Evolutionary conservation across 2,888 invertebrate species (phyloP), one percentile per base, ranked within the genome.

Genomic region (Idaea straminata): DNA sequence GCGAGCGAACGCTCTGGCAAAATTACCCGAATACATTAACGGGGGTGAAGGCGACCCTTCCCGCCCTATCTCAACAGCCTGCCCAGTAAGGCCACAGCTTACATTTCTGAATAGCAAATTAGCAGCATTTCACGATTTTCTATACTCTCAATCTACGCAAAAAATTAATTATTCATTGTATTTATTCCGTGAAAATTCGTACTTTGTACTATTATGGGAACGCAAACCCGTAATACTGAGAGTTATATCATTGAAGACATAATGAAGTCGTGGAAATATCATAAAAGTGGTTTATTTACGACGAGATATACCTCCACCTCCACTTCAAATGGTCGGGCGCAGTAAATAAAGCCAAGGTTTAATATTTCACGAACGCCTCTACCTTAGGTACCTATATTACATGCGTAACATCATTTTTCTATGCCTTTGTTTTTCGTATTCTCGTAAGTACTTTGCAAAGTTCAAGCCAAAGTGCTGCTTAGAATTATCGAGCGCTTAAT

Each of bases 1-100:
- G 81, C 81, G 25, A 25, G 25, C 25, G 25, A 25, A 25, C 25
- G 1, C 3, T 25, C 25, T 82, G 77, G 85, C 78, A 80, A 85
- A 88, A 91, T 88, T 88, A 83, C 84, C 84, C 78, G 90, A 90
- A 90, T 91, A 89, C 85, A 90, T 91, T 89, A 89, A 82, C 78
- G 78, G 75, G 76, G 74, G 75, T 76, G 83, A 83, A 82, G 83
- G 79, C 81, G 77, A 67, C 81, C 74, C 74, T 74, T 63, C 60
- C 66, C 81, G 83, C 85, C 86, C 88, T 88, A 88, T 88, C 88
- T 86, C 87, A 85, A 89, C 87, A 84, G 80, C 82, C 80, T 80
- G 83, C 80, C 78, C 77, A 76, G 84, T 87, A 83, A 87, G 83
- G 13, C 85, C 80, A 81, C 76, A 79, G 73, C 77, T 81, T 80